Percentiles rank a stretch among this genome's conserved stretches.
These are phyloP conservation scores for Mirza zaza DNA, from an alignment of 2,113 vertebrate genomes.

Conservation along the genomic window DNA sequence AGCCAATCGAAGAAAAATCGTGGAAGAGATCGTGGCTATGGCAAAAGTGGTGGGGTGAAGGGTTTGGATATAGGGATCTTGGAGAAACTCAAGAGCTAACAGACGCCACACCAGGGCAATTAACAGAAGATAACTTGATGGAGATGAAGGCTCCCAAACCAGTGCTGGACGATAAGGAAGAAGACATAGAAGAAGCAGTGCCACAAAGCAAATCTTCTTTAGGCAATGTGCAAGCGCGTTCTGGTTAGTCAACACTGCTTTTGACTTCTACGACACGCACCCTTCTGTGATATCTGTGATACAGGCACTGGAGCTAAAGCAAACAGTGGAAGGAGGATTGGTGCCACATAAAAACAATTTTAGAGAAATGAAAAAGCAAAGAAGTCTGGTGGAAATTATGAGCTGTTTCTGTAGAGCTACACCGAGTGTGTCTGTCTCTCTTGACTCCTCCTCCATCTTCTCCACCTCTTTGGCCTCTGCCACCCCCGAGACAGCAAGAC, in stretches of 20 bases:
- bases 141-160: not conserved
- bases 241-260: not conserved
- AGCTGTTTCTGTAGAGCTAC: not conserved
- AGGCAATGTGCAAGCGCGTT: too few species aligned
- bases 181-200: not conserved
- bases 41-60: not conserved
- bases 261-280: not conserved
- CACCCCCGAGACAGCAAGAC: not conserved
- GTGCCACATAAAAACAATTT: not conserved
- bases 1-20: not conserved
- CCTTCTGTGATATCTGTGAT: too few species aligned
- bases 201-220: not conserved
- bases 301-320: not conserved
- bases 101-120: not conserved
- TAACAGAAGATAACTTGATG: not conserved
- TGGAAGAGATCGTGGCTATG: not conserved
- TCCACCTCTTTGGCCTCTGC: not conserved
- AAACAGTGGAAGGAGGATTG: not conserved
- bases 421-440: not conserved
- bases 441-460: not conserved
- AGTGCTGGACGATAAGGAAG: not conserved
- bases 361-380: not conserved
- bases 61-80: not conserved
- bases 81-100: not conserved
- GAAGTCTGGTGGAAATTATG: not conserved